These are phyloP conservation scores for Pseudanteris insignis DNA, from an alignment of 2,888 invertebrate genomes.

Conservation along the genomic window DNA sequence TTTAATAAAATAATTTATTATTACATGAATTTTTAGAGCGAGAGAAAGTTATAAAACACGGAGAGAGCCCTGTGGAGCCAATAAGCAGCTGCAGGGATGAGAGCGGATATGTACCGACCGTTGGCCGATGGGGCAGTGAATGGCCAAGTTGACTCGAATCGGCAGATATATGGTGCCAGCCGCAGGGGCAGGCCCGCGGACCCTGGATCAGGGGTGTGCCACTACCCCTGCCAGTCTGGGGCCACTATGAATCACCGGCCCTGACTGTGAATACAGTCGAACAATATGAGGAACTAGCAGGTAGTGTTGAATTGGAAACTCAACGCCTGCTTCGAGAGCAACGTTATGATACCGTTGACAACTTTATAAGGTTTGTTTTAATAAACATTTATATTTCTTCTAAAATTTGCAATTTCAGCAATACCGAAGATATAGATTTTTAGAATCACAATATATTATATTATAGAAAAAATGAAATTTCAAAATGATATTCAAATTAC, in stretches of 20 bases:
- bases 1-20: no score
- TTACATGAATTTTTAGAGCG: slow-evolving; percentile 64
- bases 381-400: no score
- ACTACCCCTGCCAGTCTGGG: slow-evolving; percentile 82
- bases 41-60: slow-evolving; percentile 66
- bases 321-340: slow-evolving; percentile 83
- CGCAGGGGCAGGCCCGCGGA: slow-evolving; percentile 65
- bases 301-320: slow-evolving; percentile 80
- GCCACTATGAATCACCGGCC: slow-evolving; percentile 68
- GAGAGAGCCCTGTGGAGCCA: slow-evolving; percentile 68
- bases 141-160: slow-evolving; percentile 97
- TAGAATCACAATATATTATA: no score
- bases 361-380: slow-evolving; percentile 73
- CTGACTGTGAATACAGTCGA: slow-evolving; percentile 69
- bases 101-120: slow-evolving; percentile 77
- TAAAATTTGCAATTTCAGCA: no score
- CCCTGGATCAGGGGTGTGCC: slow-evolving; percentile 77
- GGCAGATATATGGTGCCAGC: slow-evolving; percentile 69
- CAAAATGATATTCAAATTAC: no score
- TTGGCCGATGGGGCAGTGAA: slow-evolving; percentile 91
- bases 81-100: slow-evolving; percentile 70
- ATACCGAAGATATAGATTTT: no score
- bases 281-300: slow-evolving; percentile 82
- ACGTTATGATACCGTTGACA: slow-evolving; percentile 89
- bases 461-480: no score